Conservation (phyloP, 2,113 vertebrate genomes). For the Oncorhynchus mykiss region DNA sequence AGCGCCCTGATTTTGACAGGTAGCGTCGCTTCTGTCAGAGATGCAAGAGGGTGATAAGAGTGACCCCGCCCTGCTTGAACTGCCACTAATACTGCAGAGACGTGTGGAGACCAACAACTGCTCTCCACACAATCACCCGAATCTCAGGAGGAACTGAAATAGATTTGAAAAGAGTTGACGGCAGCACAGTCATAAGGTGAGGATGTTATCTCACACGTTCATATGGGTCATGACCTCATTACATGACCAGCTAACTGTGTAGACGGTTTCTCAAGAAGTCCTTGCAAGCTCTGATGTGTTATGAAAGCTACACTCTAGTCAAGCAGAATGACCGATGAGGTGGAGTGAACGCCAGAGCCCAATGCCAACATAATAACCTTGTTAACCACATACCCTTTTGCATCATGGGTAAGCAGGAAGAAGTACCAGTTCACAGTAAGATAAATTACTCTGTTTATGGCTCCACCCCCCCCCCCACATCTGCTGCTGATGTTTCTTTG, state of each 20-base stretch:
- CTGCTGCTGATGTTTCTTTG: slow-evolving; percentile 7
- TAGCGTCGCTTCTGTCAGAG: slow-evolving; percentile 76
- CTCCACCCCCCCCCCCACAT: background rate
- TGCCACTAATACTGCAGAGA: slow-evolving; percentile 43
- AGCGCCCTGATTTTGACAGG: slow-evolving; percentile 87
- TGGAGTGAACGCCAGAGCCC: background rate
- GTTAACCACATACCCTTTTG: background rate
- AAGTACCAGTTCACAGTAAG: background rate
- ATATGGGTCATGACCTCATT: too few species aligned
- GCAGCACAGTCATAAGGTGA: slow-evolving; percentile 62
- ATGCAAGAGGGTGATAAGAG: slow-evolving; percentile 76
- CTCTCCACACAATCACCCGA: slow-evolving; percentile 63
- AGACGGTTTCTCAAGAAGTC: background rate
- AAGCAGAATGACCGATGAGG: background rate
- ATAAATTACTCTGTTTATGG: background rate
- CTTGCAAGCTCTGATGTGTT: background rate
- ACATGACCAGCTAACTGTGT: too few species aligned
- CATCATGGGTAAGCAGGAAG: background rate
- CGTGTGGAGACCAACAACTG: slow-evolving; percentile 59
- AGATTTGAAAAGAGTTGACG: slow-evolving; percentile 67
- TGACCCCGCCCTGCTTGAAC: slow-evolving; percentile 54
- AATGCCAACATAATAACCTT: background rate
- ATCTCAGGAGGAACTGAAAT: slow-evolving; percentile 64
- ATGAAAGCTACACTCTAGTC: background rate
- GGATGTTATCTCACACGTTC: slow-evolving; percentile 25